A percentile compares a stretch with the other conserved stretches of the same genome.
These are phyloP conservation scores for Leucania comma DNA, from an alignment of 2,888 invertebrate species.

Conservation along the genomic window DNA sequence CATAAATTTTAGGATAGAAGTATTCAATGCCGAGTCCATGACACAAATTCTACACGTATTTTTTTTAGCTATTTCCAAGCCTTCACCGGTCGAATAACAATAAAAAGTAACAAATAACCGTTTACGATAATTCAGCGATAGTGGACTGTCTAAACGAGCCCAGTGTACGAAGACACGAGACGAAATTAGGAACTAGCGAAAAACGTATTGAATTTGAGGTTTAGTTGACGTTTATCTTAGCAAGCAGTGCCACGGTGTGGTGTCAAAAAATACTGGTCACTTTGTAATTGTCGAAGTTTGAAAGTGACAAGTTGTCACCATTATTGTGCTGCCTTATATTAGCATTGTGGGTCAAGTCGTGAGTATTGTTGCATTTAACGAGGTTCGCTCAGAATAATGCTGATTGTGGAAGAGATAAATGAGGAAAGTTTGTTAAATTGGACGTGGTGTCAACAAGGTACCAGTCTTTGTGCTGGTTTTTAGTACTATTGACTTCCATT, in stretches of 20 bases:
- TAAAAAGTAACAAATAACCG: conserved; percentile 53
- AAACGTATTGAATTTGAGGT: conserved; percentile 15
- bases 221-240: neutral
- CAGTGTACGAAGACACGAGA: neutral
- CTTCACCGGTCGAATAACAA: conserved; percentile 54
- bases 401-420: conserved; percentile 50
- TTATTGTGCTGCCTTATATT: conserved; percentile 39
- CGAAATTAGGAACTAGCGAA: conserved; percentile 4
- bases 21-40: conserved; percentile 36
- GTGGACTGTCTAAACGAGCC: conserved; percentile 29
- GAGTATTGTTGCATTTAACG: conserved; percentile 52
- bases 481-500: neutral
- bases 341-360: conserved; percentile 59
- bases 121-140: conserved; percentile 49
- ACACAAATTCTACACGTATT: conserved; percentile 32
- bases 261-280: conserved; percentile 19
- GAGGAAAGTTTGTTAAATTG: conserved; percentile 37
- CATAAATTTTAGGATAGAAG: conserved; percentile 2
- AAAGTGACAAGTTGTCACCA: conserved; percentile 64
- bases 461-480: conserved; percentile 15
- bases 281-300: conserved; percentile 55
- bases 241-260: neutral
- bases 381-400: conserved; percentile 44
- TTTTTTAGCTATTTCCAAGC: conserved; percentile 18
- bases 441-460: conserved; percentile 18